These are phyloP conservation scores for Fulmarus glacialis DNA, from an alignment of 2,113 vertebrate species.

Conservation along the genomic window DNA sequence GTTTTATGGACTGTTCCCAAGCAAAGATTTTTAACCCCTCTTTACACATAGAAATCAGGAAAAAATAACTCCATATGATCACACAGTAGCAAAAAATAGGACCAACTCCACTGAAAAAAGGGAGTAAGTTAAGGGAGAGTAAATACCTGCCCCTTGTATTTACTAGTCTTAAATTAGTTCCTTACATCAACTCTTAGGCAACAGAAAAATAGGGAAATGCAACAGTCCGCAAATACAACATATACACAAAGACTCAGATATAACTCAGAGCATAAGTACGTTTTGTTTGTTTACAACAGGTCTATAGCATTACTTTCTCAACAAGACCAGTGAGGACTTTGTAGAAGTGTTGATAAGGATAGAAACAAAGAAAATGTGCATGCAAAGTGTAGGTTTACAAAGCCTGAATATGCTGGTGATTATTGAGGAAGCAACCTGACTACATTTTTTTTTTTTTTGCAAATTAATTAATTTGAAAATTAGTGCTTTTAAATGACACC, in stretches of 20 bases:
- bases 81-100: not conserved
- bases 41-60: not conserved
- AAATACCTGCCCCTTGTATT: not conserved
- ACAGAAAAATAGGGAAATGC: not conserved
- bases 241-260: rapidly evolving
- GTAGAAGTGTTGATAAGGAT: not conserved
- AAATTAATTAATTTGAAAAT: not conserved
- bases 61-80: not conserved
- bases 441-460: not conserved
- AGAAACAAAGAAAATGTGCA: not conserved
- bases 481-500: not conserved
- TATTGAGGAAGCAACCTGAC: not conserved
- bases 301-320: not conserved
- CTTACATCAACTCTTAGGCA: not conserved
- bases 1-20: not conserved
- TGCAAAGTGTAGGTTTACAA: not conserved
- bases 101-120: not conserved
- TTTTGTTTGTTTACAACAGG: not conserved
- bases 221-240: not conserved
- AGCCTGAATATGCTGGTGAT: not conserved
- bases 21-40: not conserved
- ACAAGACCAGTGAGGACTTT: not conserved
- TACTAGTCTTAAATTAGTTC: not conserved
- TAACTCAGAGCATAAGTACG: rapidly evolving
- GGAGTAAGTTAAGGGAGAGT: not conserved